phyloP scores from a whole-genome alignment of 1,140 invertebrate species.

The Sitophilus oryzae region DNA sequence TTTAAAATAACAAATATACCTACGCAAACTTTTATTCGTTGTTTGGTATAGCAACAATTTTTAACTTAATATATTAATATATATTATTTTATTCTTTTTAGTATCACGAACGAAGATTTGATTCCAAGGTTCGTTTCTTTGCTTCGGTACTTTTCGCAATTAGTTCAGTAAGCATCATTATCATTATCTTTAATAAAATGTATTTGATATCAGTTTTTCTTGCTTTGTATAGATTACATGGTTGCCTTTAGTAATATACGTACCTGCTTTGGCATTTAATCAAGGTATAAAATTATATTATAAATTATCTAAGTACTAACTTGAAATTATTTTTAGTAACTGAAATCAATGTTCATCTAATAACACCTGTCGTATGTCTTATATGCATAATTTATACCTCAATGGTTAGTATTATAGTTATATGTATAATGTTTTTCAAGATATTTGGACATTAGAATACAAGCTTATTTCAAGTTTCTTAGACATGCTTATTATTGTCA shows the following conservation, averaged over 20 bases:
- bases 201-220: too few species aligned
- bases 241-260: conserved; percentile 67
- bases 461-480: not conserved
- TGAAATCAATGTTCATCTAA: conserved; percentile 73
- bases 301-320: not conserved
- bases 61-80: not conserved
- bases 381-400: conserved; percentile 91
- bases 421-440: not conserved
- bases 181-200: too few species aligned
- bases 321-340: conserved; percentile 60
- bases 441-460: not conserved
- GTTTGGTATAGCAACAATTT: too few species aligned
- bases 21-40: too few species aligned
- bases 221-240: conserved; percentile 53
- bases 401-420: conserved; percentile 56
- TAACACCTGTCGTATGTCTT: conserved; percentile 77
- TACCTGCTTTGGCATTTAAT: conserved; percentile 68
- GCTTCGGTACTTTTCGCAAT: conserved; percentile 69
- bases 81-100: conserved; percentile 47
- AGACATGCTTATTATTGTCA: too few species aligned
- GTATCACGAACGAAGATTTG: conserved; percentile 75
- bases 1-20: too few species aligned
- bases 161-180: conserved; percentile 54
- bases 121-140: conserved; percentile 62
- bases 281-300: conserved; percentile 51